Conservation (phyloP, 2,113 vertebrate genomes). For the Cephalopholis sonnerati region DNA sequence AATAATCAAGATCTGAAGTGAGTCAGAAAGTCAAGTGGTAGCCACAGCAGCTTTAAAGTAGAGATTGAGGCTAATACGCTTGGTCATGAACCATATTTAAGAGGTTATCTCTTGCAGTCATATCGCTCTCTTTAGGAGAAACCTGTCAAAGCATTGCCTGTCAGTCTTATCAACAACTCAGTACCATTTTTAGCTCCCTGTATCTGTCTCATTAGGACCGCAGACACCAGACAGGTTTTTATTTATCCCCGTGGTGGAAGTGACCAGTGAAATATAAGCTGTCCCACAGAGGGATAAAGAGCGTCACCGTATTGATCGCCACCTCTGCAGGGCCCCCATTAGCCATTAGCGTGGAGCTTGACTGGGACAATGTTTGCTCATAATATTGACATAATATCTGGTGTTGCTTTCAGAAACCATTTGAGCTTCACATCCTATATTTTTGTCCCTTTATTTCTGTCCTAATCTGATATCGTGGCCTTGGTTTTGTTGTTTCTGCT, state of each 20-base stretch:
- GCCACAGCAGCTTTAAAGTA: neutral
- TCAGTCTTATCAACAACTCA: conserved; percentile 14
- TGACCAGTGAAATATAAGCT: conserved; percentile 46
- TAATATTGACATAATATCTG: conserved; percentile 9
- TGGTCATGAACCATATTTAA: neutral
- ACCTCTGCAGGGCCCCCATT: conserved; percentile 46
- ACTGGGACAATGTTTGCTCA: neutral
- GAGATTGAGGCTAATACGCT: neutral
- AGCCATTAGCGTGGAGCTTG: conserved; percentile 52
- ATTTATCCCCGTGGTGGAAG: conserved; percentile 20
- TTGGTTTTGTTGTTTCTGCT: neutral
- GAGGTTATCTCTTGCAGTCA: conserved; percentile 4
- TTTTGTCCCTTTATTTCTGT: conserved; percentile 29
- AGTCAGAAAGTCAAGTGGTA: neutral
- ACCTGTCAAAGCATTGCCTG: conserved; percentile 1
- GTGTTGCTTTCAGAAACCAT: conserved; percentile 29
- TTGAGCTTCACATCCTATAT: conserved; percentile 7
- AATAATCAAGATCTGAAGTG: neutral
- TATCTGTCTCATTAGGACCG: conserved; percentile 9
- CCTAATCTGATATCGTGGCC: neutral
- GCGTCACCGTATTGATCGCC: conserved; percentile 59
- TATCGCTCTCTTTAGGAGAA: neutral
- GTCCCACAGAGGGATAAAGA: conserved; percentile 29
- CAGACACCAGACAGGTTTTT: conserved; percentile 32
- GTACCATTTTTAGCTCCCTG: conserved; percentile 44